phyloP scores from a whole-genome alignment of 2,113 vertebrate genomes.

The Crotalus helleri region DNA sequence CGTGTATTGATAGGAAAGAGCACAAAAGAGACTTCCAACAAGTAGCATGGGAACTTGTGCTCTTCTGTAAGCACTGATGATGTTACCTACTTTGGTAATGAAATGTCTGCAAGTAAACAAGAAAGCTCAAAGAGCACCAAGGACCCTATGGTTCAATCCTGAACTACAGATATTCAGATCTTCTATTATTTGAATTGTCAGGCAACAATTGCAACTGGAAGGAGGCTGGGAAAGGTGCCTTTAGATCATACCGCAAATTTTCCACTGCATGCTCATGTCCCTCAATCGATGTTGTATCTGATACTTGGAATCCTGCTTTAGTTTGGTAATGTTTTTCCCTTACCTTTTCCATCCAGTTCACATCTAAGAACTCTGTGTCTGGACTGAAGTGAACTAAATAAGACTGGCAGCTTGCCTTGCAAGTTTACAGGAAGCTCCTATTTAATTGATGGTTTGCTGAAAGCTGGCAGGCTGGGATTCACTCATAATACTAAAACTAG shows the following conservation, averaged over 20 bases:
- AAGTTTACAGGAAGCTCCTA: neutral
- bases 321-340: neutral
- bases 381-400: neutral
- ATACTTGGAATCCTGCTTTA: neutral
- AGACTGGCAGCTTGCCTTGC: neutral
- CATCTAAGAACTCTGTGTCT: neutral
- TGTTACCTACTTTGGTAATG: neutral
- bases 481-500: neutral
- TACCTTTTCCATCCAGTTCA: neutral
- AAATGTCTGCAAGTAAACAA: neutral
- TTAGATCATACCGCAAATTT: neutral
- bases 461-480: neutral
- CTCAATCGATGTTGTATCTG: neutral
- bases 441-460: neutral
- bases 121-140: neutral
- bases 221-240: neutral
- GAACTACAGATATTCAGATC: neutral
- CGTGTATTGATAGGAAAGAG: too few species aligned
- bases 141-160: neutral
- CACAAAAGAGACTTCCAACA: neutral
- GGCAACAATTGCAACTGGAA: neutral
- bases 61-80: neutral
- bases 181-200: neutral
- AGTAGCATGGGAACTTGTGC: neutral
- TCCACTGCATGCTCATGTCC: neutral